These are phyloP conservation scores for Sebastolobus alascanus DNA, from an alignment of 2,797 vertebrate species.

Conservation along the genomic window DNA sequence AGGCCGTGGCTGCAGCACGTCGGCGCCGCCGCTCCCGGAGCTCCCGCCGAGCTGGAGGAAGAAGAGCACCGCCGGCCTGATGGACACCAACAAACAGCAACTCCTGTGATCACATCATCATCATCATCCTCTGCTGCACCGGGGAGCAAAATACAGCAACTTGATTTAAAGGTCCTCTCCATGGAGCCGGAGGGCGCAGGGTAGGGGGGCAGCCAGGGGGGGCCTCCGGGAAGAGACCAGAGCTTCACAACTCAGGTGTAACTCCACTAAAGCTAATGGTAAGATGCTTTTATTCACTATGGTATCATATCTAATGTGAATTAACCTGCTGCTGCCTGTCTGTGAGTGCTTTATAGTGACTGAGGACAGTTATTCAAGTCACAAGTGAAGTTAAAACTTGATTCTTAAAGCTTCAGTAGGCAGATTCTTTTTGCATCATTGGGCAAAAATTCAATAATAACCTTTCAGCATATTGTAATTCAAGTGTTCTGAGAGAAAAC, in stretches of 20 bases:
- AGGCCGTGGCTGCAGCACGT: conserved; percentile 17
- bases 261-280: conserved; percentile 57
- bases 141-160: background rate
- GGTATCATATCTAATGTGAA: background rate
- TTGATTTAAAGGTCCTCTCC: background rate
- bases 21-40: conserved; percentile 18
- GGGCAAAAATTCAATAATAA: too few species aligned
- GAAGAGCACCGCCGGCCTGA: background rate
- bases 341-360: background rate
- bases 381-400: too few species aligned
- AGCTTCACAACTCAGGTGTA: conserved; percentile 29
- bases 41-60: conserved; percentile 7
- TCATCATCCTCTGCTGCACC: background rate
- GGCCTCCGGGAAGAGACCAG: conserved; percentile 22
- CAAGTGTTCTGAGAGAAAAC: too few species aligned
- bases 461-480: too few species aligned
- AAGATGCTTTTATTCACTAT: background rate
- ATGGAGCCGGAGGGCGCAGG: conserved; percentile 35
- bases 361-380: background rate
- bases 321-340: background rate
- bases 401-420: too few species aligned
- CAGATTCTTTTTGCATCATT: too few species aligned
- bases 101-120: conserved; percentile 10
- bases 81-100: too few species aligned
- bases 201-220: conserved; percentile 13